phyloP scores from a whole-genome alignment of 2,797 vertebrate species.

The Antennarius maculatus region DNA sequence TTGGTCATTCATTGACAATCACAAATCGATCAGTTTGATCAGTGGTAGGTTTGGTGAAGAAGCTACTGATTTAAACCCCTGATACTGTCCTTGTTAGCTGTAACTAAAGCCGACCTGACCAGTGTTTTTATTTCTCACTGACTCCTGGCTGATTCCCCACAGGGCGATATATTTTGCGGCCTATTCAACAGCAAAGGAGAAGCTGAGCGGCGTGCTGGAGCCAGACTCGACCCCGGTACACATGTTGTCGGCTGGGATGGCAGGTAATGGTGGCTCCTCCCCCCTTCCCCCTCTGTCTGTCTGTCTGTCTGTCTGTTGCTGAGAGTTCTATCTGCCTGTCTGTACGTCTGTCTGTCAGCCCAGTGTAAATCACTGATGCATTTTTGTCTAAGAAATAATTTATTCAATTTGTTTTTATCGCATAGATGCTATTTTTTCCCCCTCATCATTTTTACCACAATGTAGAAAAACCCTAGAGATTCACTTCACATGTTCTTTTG shows the following conservation, averaged over 20 bases:
- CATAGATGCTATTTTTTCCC: slow-evolving; percentile 35
- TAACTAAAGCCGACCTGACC: not conserved
- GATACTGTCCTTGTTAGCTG: not conserved
- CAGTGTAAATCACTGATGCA: slow-evolving; percentile 60
- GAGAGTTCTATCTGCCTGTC: slow-evolving; percentile 23
- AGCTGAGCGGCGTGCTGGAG: slow-evolving; percentile 90
- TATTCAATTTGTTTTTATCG: slow-evolving; percentile 44
- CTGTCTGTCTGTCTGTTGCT: slow-evolving; percentile 21
- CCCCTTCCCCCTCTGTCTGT: slow-evolving; percentile 20
- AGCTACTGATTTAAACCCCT: not conserved
- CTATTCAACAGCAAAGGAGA: slow-evolving; percentile 97
- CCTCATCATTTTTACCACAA: slow-evolving; percentile 33
- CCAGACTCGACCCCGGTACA: slow-evolving; percentile 97
- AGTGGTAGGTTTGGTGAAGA: not conserved
- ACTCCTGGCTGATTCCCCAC: slow-evolving; percentile 45
- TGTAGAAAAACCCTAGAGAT: slow-evolving; percentile 33
- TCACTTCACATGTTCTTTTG: not conserved
- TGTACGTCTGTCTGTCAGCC: slow-evolving; percentile 52
- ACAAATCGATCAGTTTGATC: not conserved
- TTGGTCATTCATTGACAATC: not conserved
- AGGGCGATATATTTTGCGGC: slow-evolving; percentile 99
- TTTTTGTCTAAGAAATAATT: slow-evolving; percentile 28
- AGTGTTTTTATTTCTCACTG: not conserved
- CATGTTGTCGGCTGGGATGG: slow-evolving; percentile 96
- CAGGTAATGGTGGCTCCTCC: slow-evolving; percentile 88